These are phyloP conservation scores for Fukomys damarensis DNA, from an alignment of 2,113 vertebrate genomes.

Conservation along the genomic window DNA sequence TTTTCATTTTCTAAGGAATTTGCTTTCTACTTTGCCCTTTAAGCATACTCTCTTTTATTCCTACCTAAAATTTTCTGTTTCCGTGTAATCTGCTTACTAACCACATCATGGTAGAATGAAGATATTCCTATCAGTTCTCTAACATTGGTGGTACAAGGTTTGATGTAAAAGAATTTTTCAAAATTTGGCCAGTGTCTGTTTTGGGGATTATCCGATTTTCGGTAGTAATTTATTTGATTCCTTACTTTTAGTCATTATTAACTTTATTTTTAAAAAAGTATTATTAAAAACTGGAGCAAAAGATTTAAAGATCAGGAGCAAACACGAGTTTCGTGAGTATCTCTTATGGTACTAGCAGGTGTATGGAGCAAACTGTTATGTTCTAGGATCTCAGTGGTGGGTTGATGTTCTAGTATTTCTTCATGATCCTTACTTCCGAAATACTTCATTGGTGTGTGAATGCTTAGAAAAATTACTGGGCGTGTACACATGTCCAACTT, in stretches of 20 bases:
- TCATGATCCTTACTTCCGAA: conserved; percentile 32
- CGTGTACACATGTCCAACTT: neutral
- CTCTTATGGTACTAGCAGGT: neutral
- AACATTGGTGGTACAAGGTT: neutral
- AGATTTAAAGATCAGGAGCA: neutral
- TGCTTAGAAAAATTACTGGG: conserved; percentile 9
- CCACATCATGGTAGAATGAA: neutral
- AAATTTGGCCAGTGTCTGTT: neutral
- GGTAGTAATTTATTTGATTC: conserved; percentile 23
- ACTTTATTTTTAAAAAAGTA: neutral
- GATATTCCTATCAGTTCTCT: neutral
- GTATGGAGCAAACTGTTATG: neutral
- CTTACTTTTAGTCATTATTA: neutral
- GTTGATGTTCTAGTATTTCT: neutral
- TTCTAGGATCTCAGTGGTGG: neutral
- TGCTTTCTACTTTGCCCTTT: conserved; percentile 26
- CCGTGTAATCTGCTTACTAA: neutral
- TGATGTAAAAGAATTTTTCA: conserved; percentile 15
- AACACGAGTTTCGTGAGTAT: neutral
- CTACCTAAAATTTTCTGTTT: neutral
- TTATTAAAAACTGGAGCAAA: neutral
- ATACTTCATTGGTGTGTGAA: neutral
- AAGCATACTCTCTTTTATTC: neutral
- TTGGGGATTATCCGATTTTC: neutral
- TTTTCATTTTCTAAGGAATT: conserved; percentile 30